Percentiles rank a stretch among this genome's conserved stretches.
Evolutionary conservation across 2,113 vertebrate species (phyloP).

Genomic region (Melanostigma gelatinosum): DNA sequence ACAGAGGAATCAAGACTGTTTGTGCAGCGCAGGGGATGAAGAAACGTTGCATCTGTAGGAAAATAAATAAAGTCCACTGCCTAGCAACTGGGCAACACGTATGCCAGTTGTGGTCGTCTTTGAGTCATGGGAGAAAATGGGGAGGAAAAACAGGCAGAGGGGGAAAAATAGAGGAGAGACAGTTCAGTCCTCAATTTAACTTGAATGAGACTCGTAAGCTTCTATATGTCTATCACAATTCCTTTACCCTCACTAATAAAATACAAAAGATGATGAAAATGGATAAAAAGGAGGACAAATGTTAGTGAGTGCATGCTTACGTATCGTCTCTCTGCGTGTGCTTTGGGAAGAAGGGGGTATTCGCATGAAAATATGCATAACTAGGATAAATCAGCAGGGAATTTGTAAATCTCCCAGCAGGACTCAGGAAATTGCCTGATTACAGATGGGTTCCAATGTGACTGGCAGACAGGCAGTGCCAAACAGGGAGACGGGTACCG

Average conservation of each 20-base stretch:
- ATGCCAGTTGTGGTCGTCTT: slow-evolving; percentile 48
- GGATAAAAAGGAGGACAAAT: not conserved
- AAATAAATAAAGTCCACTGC: slow-evolving; percentile 56
- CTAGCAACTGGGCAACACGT: slow-evolving; percentile 57
- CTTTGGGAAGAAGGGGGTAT: not conserved
- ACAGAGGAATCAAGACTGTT: not conserved
- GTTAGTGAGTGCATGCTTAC: not conserved
- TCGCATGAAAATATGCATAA: slow-evolving; percentile 41
- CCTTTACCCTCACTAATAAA: not conserved
- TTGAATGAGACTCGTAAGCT: slow-evolving; percentile 19
- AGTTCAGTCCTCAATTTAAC: slow-evolving; percentile 3
- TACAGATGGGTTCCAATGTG: slow-evolving; percentile 46
- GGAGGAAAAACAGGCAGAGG: slow-evolving; percentile 1
- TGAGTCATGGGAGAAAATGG: slow-evolving; percentile 46
- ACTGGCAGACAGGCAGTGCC: slow-evolving; percentile 21
- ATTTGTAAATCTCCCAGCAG: slow-evolving; percentile 42
- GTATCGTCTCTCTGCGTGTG: slow-evolving; percentile 14
- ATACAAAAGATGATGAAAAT: slow-evolving; percentile 6
- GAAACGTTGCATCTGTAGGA: slow-evolving; percentile 38
- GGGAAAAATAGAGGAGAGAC: not conserved
- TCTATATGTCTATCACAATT: slow-evolving; percentile 1
- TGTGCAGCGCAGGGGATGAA: slow-evolving; percentile 22
- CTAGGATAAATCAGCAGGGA: slow-evolving; percentile 24
- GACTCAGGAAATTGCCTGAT: slow-evolving; percentile 50
- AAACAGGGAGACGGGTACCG: slow-evolving; percentile 26